Evolutionary conservation across 2,888 invertebrate genomes (phyloP), one percentile per base, ranked within the genome.

Genomic region (Colostygia pectinataria): DNA sequence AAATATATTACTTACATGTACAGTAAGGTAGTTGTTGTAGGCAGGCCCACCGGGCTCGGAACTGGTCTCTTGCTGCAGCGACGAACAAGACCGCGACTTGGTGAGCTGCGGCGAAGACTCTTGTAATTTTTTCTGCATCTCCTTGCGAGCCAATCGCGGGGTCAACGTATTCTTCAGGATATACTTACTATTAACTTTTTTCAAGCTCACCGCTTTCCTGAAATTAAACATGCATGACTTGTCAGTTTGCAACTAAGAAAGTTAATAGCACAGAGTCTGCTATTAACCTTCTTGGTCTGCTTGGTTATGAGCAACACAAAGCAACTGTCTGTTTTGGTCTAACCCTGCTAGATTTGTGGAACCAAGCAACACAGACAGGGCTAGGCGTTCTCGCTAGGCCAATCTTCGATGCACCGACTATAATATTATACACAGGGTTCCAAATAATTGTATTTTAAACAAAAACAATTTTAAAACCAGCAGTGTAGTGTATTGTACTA

Each of bases 141-240:
- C 94, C 61, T 93, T 95, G 27, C 96, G 90, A 6, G 94, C 93
- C 53, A 95, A 80, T 43, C 94, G 92, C 3, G 96, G 96, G 0
- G 96, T 96, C 52, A 97, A 73, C 0, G 96, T 96, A 31, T 95
- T 95, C 84, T 95, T 96, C 18, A 97, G 79, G 44, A 97, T 96
- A 67, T 96, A 95, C 71, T 95, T 96, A 75, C 96, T 95, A 77
- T 94, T 95, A 18, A 94, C 94, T 77, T 94, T 94, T 74, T 94
- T 94, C 59, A 94, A 68, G 51, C 90, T 94, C 0, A 94, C 94
- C 57, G 91, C 92, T 84, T 94, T 93, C 79, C 94, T 94, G 72
- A n/a, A 77, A 72, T n/a, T n/a, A n/a, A n/a, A n/a, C n/a, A n/a
- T n/a, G n/a, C n/a, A n/a, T n/a, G n/a, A n/a, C n/a, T n/a, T n/a